A percentile compares a stretch with the other conserved stretches of the same genome.
phyloP scores from a whole-genome alignment of 2,113 vertebrate genomes.

The Zosterops lateralis region DNA sequence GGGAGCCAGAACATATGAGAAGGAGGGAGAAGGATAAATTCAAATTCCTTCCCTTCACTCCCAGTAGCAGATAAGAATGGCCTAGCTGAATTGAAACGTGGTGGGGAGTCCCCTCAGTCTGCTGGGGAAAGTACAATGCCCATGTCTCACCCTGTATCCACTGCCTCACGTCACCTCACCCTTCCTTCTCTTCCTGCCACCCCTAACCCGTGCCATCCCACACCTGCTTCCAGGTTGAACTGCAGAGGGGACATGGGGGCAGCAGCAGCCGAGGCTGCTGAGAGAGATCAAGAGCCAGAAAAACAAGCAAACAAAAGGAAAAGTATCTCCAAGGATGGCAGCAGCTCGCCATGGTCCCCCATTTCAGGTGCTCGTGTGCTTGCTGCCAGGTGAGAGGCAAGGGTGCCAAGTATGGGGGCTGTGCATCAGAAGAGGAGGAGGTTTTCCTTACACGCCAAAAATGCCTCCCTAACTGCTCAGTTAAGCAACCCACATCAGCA shows the following conservation, averaged over 20 bases:
- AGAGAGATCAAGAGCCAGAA: neutral
- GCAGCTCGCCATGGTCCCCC: neutral
- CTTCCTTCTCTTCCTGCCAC: neutral
- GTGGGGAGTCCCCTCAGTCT: neutral
- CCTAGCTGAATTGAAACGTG: neutral
- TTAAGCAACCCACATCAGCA: constrained; percentile 41
- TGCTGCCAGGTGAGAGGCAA: neutral
- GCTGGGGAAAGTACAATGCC: neutral
- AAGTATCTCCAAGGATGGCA: accelerated
- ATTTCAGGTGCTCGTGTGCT: neutral
- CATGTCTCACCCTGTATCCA: neutral
- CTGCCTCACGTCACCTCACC: neutral
- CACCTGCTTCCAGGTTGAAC: neutral
- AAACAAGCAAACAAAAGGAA: neutral
- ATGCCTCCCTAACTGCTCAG: constrained; percentile 32
- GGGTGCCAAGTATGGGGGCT: neutral
- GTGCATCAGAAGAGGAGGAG: constrained; percentile 7
- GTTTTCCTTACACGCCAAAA: constrained; percentile 31
- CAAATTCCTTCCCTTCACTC: neutral
- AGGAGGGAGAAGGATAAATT: neutral
- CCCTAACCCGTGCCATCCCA: neutral
- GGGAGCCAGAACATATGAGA: neutral
- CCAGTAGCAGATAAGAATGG: neutral
- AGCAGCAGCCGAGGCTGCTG: neutral
- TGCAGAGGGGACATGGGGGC: neutral